Evolutionary conservation across 2,797 vertebrate species (phyloP).

Genomic region (Tapirus indicus): DNA sequence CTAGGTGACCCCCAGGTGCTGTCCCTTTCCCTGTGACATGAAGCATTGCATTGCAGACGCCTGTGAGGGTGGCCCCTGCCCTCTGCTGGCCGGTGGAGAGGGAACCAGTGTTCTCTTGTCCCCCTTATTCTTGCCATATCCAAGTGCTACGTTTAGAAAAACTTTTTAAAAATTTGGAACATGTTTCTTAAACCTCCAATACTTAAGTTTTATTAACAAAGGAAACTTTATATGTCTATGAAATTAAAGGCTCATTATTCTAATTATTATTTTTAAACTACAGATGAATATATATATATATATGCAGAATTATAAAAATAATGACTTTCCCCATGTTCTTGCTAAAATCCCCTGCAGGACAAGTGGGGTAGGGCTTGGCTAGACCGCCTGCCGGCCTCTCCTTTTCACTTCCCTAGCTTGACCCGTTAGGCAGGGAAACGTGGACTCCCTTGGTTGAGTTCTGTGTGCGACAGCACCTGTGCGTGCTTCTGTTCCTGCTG

Average conservation of each 20-base stretch:
- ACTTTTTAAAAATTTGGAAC: not conserved
- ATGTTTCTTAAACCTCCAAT: not conserved
- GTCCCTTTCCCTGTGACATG: not conserved
- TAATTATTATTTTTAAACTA: not conserved
- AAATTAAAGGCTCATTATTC: not conserved
- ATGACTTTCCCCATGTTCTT: not conserved
- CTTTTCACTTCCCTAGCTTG: not conserved
- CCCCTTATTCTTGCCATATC: not conserved
- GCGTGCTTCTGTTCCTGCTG: not conserved
- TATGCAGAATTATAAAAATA: not conserved
- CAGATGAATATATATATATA: not conserved
- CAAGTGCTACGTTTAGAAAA: not conserved
- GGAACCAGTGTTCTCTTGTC: not conserved
- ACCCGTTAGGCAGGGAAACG: not conserved
- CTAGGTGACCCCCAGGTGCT: not conserved
- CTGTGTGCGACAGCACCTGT: not conserved
- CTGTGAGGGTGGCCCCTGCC: not conserved
- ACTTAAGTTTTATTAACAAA: not conserved
- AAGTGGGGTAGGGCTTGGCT: not conserved
- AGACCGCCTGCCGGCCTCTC: not conserved
- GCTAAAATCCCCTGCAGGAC: not conserved
- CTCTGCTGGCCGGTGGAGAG: not conserved
- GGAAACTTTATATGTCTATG: not conserved
- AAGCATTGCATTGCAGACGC: not conserved
- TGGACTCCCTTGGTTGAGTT: accelerated